Conservation (phyloP, 2,113 vertebrate species). For the Rousettus leschenaultii region DNA sequence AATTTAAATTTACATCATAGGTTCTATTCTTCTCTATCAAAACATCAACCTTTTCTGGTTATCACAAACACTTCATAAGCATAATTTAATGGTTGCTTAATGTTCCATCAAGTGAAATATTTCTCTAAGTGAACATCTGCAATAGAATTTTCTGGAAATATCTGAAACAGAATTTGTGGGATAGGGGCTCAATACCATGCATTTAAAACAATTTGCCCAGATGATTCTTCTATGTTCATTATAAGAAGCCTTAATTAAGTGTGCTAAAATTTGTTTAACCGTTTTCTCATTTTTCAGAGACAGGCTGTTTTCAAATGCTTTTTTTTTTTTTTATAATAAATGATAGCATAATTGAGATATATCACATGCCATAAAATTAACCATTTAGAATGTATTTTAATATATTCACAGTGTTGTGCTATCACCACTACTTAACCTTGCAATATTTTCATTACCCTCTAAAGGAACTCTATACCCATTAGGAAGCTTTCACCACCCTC, state of each 20-base stretch:
- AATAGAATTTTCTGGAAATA: not conserved
- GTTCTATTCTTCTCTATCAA: not conserved
- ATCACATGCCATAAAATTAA: too few species aligned
- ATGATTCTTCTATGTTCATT: not conserved
- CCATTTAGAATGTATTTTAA: too few species aligned
- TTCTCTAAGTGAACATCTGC: not conserved
- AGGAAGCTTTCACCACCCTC: not conserved
- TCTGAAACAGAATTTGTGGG: not conserved
- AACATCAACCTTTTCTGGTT: not conserved
- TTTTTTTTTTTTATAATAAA: too few species aligned
- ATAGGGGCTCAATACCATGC: not conserved
- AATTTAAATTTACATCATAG: not conserved
- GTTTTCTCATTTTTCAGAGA: not conserved
- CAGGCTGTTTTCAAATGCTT: too few species aligned
- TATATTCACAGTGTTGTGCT: too few species aligned
- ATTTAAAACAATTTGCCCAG: not conserved
- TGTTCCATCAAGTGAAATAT: not conserved
- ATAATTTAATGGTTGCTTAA: not conserved
- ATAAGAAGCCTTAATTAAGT: not conserved
- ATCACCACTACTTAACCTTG: too few species aligned
- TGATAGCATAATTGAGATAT: too few species aligned
- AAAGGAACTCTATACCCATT: not conserved
- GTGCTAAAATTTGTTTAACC: not conserved
- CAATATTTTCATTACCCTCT: not conserved
- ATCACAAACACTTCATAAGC: not conserved